phyloP scores from a whole-genome alignment of 2,797 vertebrate genomes.

The Rhabdomys pumilio region DNA sequence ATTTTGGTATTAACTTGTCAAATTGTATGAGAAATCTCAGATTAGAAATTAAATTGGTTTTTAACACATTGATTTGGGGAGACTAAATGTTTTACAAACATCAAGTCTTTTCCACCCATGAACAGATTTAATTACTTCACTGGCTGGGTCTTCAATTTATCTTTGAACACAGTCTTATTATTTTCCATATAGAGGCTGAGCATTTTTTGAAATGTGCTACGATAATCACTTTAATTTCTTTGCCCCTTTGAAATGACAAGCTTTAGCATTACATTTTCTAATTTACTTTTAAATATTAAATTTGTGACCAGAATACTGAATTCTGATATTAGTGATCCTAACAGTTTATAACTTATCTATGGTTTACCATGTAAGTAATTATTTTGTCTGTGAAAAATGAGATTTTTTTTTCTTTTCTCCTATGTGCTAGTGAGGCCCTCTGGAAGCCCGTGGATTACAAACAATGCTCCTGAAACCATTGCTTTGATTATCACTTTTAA shows the following conservation, averaged over 20 bases:
- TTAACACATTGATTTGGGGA: constrained; percentile 31
- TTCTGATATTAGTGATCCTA: constrained; percentile 35
- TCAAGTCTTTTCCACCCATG: background rate
- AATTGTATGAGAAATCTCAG: constrained; percentile 7
- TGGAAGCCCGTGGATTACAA: background rate
- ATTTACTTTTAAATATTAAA: constrained; percentile 50
- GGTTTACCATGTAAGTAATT: constrained; percentile 16
- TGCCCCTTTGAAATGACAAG: background rate
- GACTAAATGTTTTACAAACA: constrained; percentile 33
- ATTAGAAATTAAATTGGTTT: constrained; percentile 43
- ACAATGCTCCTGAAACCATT: background rate
- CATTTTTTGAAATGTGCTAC: constrained; percentile 37
- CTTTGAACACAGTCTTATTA: constrained; percentile 13
- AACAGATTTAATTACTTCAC: constrained; percentile 18
- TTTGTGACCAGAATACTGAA: constrained; percentile 47
- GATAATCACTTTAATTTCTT: constrained; percentile 3
- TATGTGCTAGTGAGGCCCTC: background rate
- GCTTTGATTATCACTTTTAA: background rate
- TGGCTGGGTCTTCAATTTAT: background rate
- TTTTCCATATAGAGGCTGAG: background rate
- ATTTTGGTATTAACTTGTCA: constrained; percentile 31
- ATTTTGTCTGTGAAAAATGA: constrained; percentile 52
- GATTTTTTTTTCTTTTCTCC: background rate
- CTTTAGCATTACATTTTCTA: constrained; percentile 13
- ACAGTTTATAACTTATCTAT: constrained; percentile 38